Base-by-base conservation (phyloP, 2,797 vertebrate species). In the Karalla daura region DNA sequence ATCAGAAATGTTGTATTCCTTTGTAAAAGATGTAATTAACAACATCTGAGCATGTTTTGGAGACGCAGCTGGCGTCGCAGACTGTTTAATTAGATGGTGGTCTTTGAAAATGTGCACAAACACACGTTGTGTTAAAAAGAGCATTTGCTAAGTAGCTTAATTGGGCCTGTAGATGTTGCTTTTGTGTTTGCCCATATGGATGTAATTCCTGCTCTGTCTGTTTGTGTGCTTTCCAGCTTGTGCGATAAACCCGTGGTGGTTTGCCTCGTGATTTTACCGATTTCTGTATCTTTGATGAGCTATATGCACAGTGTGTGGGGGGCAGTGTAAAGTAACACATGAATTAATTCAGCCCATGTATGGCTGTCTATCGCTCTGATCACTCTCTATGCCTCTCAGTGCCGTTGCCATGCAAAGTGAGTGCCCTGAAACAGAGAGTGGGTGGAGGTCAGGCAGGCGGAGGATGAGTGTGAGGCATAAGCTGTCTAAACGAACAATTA, bases 161-260 rank as follows among this genome's bases (percentile, higher is more conserved):
- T 65, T 77, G 69, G 64, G 70, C 43, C 46, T 61, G 37, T 66
- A 60, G 51, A 76, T 47, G 43, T 55, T 81, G 30, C 65, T 32
- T 80, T 74, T 73, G 58, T 78, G 25, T 74, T 59, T 46, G 25
- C 53, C 71, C 82, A 86, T 61, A 74, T 84, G 78, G 67, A 77
- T 67, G 6, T 46, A 74, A 51, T 86, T 78, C 71, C n/a, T 41
- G 32, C 58, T 27, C 45, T 78, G 15, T 50, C 27, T 61, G 2
- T 65, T 41, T 50, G 45, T 46, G 21, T 7, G 30, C 32, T 62
- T 37, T 68, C n/a, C 43, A 32, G 41, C 46, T 17, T 40, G 17
- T 47, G 44, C 64, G 44, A 65, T 55, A 15, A 65, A 73, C 36
- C 43, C 41, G 43, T 64, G 67, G 51, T 47, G 52, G 24, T 37